Conservation (phyloP, 1,140 invertebrate genomes). For the Elysia chlorotica region DNA sequence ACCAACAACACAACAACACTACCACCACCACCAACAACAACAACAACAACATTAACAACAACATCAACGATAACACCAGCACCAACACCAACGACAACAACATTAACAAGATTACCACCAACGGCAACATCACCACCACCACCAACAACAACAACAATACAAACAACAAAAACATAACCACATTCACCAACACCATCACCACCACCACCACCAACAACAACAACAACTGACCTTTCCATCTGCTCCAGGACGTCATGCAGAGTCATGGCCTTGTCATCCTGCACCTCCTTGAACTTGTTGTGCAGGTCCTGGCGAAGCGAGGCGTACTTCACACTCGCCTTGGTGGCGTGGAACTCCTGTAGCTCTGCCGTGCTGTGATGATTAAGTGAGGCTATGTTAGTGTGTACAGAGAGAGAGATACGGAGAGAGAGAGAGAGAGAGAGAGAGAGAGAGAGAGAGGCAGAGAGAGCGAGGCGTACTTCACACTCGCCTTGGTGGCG, state of each 20-base stretch:
- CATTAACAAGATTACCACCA: neutral
- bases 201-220: neutral
- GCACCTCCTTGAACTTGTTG: constrained; percentile 50
- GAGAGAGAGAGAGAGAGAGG: neutral
- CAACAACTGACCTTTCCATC: constrained; percentile 48
- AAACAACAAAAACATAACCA: too few species aligned
- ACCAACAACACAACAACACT: too few species aligned
- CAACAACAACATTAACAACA: too few species aligned
- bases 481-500: constrained; percentile 41
- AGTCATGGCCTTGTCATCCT: constrained; percentile 56
- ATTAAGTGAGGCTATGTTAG: too few species aligned
- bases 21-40: too few species aligned
- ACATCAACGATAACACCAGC: neutral
- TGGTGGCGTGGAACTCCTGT: constrained; percentile 43
- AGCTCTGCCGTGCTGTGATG: constrained; percentile 50
- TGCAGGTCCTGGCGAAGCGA: constrained; percentile 38
- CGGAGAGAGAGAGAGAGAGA: neutral
- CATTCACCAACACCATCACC: too few species aligned
- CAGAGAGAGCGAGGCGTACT: neutral
- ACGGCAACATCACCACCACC: neutral
- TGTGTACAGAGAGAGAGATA: neutral
- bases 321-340: constrained; percentile 40
- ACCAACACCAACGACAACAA: neutral
- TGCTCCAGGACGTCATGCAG: constrained; percentile 56
- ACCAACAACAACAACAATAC: neutral